These are phyloP conservation scores for Cyanocitta stelleri DNA, from an alignment of 2,113 vertebrate species.

Conservation along the genomic window DNA sequence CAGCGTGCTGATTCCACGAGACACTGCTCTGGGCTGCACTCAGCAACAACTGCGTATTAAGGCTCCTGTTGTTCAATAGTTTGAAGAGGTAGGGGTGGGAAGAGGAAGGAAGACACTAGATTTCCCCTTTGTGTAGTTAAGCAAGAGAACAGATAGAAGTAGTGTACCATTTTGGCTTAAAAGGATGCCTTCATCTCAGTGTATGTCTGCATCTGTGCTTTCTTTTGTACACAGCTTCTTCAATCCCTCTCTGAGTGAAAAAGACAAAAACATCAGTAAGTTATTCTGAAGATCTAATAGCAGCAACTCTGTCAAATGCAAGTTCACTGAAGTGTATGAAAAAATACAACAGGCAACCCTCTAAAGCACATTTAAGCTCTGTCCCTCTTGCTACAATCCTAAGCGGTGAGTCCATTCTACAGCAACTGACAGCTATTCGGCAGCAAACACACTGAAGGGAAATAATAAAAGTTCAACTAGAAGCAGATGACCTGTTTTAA, in stretches of 20 bases:
- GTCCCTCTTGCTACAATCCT: not conserved
- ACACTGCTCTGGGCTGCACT: not conserved
- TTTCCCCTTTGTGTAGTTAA: conserved; percentile 6
- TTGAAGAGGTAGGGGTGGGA: not conserved
- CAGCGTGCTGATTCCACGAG: not conserved
- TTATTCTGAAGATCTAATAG: conserved; percentile 29
- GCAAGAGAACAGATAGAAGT: not conserved
- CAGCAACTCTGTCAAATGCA: not conserved
- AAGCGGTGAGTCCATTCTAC: not conserved
- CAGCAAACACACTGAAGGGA: not conserved
- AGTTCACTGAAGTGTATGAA: not conserved
- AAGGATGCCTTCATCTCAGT: conserved; percentile 14
- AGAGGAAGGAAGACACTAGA: not conserved
- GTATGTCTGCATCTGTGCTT: not conserved
- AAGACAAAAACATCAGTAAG: not conserved
- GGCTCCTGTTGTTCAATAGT: not conserved
- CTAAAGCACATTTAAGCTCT: not conserved
- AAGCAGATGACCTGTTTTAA: not conserved
- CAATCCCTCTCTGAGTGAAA: not conserved
- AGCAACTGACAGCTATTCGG: not conserved
- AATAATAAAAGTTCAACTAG: conserved; percentile 7
- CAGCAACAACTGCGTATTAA: not conserved
- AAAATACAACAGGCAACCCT: not conserved
- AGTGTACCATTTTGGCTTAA: not conserved
- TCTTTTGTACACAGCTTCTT: conserved; percentile 14